These are phyloP conservation scores for Euura lappo DNA, from an alignment of 1,140 invertebrate genomes.

Conservation along the genomic window DNA sequence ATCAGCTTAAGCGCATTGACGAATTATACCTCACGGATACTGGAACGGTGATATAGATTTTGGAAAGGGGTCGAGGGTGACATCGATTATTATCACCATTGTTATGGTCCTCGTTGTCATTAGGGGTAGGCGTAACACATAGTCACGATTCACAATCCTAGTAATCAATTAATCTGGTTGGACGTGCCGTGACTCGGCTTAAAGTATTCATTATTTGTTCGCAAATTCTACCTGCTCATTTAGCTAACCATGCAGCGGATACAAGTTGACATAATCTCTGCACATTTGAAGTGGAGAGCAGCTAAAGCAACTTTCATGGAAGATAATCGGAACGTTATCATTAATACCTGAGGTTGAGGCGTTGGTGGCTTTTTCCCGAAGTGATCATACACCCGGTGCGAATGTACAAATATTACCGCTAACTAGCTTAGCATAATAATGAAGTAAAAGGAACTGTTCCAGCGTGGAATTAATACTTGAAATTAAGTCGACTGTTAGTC, in stretches of 20 bases:
- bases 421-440: conserved; percentile 35
- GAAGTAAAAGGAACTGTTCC: conserved; percentile 27
- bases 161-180: not conserved
- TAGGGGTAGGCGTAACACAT: not conserved
- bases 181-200: too few species aligned
- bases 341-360: too few species aligned
- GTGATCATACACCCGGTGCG: not conserved
- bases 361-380: not conserved
- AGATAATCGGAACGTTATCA: too few species aligned
- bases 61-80: not conserved
- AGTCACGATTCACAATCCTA: not conserved
- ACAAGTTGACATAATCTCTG: too few species aligned
- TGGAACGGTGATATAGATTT: conserved; percentile 1
- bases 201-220: too few species aligned
- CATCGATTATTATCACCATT: conserved; percentile 1
- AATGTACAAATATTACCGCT: conserved; percentile 6
- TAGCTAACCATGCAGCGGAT: too few species aligned
- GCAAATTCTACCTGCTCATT: too few species aligned
- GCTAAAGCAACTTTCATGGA: too few species aligned
- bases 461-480: conserved; percentile 41
- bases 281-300: too few species aligned
- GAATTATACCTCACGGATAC: conserved; percentile 8
- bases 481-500: conserved; percentile 27
- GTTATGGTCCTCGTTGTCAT: not conserved
- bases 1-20: conserved; percentile 12